Conservation (phyloP, 2,888 invertebrate genomes). For the Drosophila pseudotakahashii region DNA sequence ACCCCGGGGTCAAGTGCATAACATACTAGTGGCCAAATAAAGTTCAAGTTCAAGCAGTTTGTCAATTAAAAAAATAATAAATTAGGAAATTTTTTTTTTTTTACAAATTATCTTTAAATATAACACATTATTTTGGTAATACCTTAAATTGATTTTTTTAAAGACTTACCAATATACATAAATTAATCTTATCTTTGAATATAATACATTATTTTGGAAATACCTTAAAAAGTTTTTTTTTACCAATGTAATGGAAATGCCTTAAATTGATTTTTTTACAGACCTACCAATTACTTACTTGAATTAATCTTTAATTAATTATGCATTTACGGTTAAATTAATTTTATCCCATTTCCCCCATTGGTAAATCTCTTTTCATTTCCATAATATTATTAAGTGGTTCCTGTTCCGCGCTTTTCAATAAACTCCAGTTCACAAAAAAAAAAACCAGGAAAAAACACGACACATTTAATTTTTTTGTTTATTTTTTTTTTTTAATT, state of each 20-base stretch:
- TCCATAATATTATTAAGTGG: slow-evolving; percentile 1
- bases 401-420: slow-evolving; percentile 14
- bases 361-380: neutral
- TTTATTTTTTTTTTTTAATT: slow-evolving; percentile 14
- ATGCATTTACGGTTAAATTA: neutral
- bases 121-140: no score
- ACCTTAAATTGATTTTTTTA: no score
- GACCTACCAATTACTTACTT: no score
- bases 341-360: neutral
- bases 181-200: no score
- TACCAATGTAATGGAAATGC: no score
- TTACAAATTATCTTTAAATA: no score
- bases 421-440: slow-evolving; percentile 1
- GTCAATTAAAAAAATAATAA: neutral
- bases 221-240: no score
- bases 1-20: slow-evolving; percentile 42
- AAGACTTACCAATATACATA: no score
- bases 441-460: neutral
- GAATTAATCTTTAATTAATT: no score
- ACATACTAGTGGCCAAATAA: slow-evolving; percentile 3
- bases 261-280: no score
- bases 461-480: slow-evolving; percentile 10
- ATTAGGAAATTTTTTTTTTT: no score
- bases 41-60: slow-evolving; percentile 26
- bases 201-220: no score